Evolutionary conservation across 92 coral and sea anemone genomes (phyloP), one percentile per base, ranked within the genome.

Genomic region (Porites cylindrica): DNA sequence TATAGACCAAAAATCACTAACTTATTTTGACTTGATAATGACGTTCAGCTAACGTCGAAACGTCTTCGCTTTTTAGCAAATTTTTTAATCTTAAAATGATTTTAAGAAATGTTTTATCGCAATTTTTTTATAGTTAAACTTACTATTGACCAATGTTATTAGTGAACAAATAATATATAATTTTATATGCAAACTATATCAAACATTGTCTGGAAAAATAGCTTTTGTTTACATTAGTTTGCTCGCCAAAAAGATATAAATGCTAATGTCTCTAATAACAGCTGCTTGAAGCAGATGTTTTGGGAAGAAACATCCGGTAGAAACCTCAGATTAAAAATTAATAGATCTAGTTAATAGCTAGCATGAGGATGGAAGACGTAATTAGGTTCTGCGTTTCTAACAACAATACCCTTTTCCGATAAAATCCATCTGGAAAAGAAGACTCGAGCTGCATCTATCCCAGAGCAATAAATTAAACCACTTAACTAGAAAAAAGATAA

Each of bases 361-460:
- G 5, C 47, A 5, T 38, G 47, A 38, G 47, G 47, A 38, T 38
- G 47, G 47, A 38, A 70, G 86, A 29, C 50, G 60, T 71, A 68
- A 82, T 81, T 81, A 54, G 17, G 66, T 53, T 80, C 8, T 7
- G 11, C 65, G 76, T 24, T 67, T 26, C 38, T 17, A 10, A 32
- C 58, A 53, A 52, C 56, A 29, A 56, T 53, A 26, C 54, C 59
- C 3, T 53, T 56, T 38, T 14, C 13, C 8, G 26, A 64, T 20
- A 6, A 54, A 58, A 18, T 23, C 14, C 52, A 14, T 53, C 52
- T 61, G 26, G n/a, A 11, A 66, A 26, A 81, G 19, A 70, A 60
- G 47, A 26, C 7, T n/a, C 78, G 16, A 38, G 47, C 47, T 38
- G 21, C 29, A 51, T 26, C 51, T 14, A 17, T 29, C n/a, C 54